Base-by-base conservation (phyloP, 1,140 invertebrate genomes). In the Drosophila kepulauana region DNA sequence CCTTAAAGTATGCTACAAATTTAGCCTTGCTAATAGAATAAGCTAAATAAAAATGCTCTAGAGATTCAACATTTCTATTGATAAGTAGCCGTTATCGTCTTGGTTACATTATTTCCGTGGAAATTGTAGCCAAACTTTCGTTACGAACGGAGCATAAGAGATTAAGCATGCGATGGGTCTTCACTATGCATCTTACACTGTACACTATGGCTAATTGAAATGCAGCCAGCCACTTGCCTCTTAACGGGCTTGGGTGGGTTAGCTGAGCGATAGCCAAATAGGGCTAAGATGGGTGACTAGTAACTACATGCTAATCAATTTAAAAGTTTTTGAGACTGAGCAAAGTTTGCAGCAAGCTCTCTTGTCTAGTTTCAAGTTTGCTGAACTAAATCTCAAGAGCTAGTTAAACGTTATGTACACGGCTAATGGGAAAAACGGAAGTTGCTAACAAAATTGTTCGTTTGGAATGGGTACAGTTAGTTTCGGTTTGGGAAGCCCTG, bases 241-340 rank as follows among this genome's bases (percentile, higher is more conserved):
- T 62, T 64, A 63, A 33, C 56, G 75, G 49, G 65, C 43, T 79
- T 61, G 75, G 49, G 64, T 41, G 80, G 41, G 20, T 15, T 25
- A 7, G 6, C 38, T 16, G 45, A 56, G 52, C 48, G 49, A 61
- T 45, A 65, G 25, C 10, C 48, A 43, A 48, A 45, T 58, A 61
- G 25, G 46, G 33, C 33, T 43, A 13, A 16, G 38, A 41, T 48
- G 57, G 30, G 58, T 20, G 7, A 61, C 56, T 51, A 43, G 45
- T 7, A 79, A 52, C 75, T 59, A 84, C 81, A 82, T 84, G 81
- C 81, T 88, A 88, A 88, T 88, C 84, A 88, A 88, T 88, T 88
- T 88, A 84, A 88, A 88, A 88, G 64, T 88, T 84, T 25, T 84
- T 51, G 65, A 68, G 78, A 3, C 46, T 56, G 67, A 69, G 59